Evolutionary conservation across 2,888 invertebrate species (phyloP).

Genomic region (Parapristionchus giblindavisi): DNA sequence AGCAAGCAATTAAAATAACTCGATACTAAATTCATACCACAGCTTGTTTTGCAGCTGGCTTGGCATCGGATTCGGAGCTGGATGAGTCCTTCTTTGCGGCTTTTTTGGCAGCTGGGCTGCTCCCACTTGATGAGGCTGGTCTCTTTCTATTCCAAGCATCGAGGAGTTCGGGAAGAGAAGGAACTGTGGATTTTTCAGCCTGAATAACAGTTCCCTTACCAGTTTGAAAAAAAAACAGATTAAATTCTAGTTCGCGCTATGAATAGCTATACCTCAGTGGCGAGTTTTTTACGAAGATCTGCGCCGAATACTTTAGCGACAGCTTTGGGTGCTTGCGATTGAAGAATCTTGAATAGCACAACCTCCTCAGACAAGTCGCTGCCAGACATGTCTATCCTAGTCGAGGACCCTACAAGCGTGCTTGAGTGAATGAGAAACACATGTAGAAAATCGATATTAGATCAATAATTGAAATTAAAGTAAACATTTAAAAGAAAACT

Average conservation of each 20-base stretch:
- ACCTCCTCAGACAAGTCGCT: constrained; percentile 24
- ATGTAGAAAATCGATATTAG: too few species aligned
- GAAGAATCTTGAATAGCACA: constrained; percentile 32
- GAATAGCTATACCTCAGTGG: constrained; percentile 12
- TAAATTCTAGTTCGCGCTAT: too few species aligned
- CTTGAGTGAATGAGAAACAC: too few species aligned
- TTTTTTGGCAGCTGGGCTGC: constrained; percentile 47
- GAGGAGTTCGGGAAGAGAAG: constrained; percentile 44
- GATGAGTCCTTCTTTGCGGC: constrained; percentile 44
- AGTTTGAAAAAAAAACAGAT: neutral
- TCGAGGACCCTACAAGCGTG: too few species aligned
- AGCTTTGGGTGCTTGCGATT: constrained; percentile 31
- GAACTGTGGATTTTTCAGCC: constrained; percentile 38
- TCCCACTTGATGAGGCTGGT: constrained; percentile 43
- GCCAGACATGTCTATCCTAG: constrained; percentile 29
- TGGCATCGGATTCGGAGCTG: too few species aligned
- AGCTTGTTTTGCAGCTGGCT: too few species aligned
- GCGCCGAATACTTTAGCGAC: constrained; percentile 30
- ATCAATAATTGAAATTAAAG: too few species aligned
- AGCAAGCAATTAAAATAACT: too few species aligned
- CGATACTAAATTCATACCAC: too few species aligned
- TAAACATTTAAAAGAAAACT: too few species aligned
- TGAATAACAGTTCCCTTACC: neutral
- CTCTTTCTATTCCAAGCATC: constrained; percentile 43
- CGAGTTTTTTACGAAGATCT: constrained; percentile 22